phyloP scores from a whole-genome alignment of 2,797 vertebrate species.

The Siniperca scherzeri region DNA sequence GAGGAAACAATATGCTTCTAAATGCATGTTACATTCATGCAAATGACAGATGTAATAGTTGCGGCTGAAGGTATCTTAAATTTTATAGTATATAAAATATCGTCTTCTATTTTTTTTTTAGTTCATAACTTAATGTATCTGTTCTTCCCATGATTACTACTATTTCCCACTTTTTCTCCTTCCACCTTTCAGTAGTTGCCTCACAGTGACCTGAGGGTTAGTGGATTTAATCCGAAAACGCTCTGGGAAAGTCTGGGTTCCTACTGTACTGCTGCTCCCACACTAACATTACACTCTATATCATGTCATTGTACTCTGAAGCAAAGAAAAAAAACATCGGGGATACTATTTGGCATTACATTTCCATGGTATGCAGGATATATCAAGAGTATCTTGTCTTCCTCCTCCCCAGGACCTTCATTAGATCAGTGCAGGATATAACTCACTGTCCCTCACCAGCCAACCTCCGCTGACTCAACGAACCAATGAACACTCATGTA shows the following conservation, averaged over 20 bases:
- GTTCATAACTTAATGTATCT: background rate
- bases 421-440: conserved; percentile 73
- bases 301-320: conserved; percentile 39
- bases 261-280: conserved; percentile 44
- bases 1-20: conserved; percentile 20
- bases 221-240: background rate
- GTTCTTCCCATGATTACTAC: background rate
- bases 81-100: background rate
- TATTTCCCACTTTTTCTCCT: background rate
- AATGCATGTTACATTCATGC: conserved; percentile 18
- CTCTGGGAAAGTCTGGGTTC: conserved; percentile 45
- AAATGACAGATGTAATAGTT: background rate
- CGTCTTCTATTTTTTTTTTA: background rate
- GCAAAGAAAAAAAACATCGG: conserved; percentile 28
- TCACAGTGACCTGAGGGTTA: conserved; percentile 17
- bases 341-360: conserved; percentile 50
- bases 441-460: conserved; percentile 76
- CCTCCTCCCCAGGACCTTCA: conserved; percentile 76
- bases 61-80: too few relatives aligned
- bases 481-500: conserved; percentile 26
- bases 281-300: conserved; percentile 28
- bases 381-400: conserved; percentile 54
- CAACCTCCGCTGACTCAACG: conserved; percentile 49
- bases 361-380: conserved; percentile 55
- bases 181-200: background rate